Base-by-base conservation (phyloP, 2,797 vertebrate genomes). In the Silurus lanzhouensis region DNA sequence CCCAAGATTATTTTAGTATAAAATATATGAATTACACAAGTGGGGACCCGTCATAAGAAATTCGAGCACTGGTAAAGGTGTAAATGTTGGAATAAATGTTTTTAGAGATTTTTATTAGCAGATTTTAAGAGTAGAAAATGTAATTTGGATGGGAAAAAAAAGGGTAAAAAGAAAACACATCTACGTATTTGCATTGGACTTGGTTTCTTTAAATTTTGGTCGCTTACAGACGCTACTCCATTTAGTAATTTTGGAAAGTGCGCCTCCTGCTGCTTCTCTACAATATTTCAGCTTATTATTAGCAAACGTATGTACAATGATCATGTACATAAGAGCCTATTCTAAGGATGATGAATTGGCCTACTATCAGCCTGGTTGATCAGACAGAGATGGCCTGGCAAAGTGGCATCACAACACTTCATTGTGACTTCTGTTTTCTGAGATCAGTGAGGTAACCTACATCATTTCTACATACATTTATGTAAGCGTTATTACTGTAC, bases 221-320 rank as follows among this genome's bases (percentile, higher is more conserved):
- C 0, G 58, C 17, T 7, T 15, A 20, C 12, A 14, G 14, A 76
- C 22, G 75, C 2, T 61, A 44, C 10, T 14, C 17, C 75, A 38
- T 27, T 60, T 12, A 83, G 17, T 25, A 44, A 31, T 19, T 46
- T 52, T 58, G 25, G 10, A 22, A 67, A 38, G n/a, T 19, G 74
- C 82, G 61, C 78, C 85, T 57, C 72, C 46, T 10, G 66, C 38
- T 48, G 85, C 61, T 46, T 67, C 55, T 31, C 19, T 61, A 57
- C 48, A 48, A 57, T 52, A 72, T 19, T 58, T 58, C 74, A 58
- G 25, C 19, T 77, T 58, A 38, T 77, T 12, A 27, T 75, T 8
- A 27, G 22, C 22, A 22, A 3, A 19, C 2, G 58, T 27, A 57
- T 55, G n/a, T 8, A 19, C 25, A 27, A 10, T 25, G 25, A 52